Evolutionary conservation across 2,888 invertebrate species (phyloP).

Genomic region (Cryptophagus acutangulus): DNA sequence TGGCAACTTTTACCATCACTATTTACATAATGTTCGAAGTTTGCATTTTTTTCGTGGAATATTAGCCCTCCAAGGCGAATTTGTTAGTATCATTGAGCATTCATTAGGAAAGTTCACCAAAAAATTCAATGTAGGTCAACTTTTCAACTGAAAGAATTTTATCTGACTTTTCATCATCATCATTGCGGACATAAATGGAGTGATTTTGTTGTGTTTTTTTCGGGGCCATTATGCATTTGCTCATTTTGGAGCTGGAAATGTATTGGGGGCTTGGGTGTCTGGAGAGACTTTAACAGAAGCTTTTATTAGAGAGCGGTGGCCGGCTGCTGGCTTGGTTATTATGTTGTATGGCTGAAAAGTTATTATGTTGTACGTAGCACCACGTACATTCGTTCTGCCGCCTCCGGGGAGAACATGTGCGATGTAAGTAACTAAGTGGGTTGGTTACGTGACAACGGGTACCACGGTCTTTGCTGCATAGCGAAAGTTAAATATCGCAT

Average conservation of each 20-base stretch:
- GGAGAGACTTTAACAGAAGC: constrained; percentile 2
- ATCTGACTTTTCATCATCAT: too few relatives aligned
- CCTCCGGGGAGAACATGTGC: constrained; percentile 29
- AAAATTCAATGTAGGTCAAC: too few relatives aligned
- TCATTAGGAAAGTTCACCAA: too few relatives aligned
- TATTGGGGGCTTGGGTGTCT: constrained; percentile 2
- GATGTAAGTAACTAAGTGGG: constrained; percentile 32
- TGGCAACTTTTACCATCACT: too few relatives aligned
- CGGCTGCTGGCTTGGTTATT: constrained; percentile 19
- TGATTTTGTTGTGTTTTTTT: too few relatives aligned
- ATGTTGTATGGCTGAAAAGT: constrained; percentile 18
- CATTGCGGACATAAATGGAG: too few relatives aligned
- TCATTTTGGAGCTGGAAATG: constrained; percentile 1
- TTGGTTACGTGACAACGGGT: constrained; percentile 28
- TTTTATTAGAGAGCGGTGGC: constrained; percentile 6
- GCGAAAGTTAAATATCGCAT: constrained; percentile 30
- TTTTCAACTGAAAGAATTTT: too few relatives aligned
- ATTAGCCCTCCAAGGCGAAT: too few relatives aligned
- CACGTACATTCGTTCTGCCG: constrained; percentile 29
- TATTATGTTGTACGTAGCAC: constrained; percentile 25
- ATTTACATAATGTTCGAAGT: too few relatives aligned
- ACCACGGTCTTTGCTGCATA: constrained; percentile 19
- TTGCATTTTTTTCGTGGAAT: too few relatives aligned
- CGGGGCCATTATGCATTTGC: constrained; percentile 1
- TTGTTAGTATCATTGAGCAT: too few relatives aligned